Evolutionary conservation across 2,113 vertebrate genomes (phyloP), one percentile per base, ranked within the genome.

Genomic region (Microtus oregoni): DNA sequence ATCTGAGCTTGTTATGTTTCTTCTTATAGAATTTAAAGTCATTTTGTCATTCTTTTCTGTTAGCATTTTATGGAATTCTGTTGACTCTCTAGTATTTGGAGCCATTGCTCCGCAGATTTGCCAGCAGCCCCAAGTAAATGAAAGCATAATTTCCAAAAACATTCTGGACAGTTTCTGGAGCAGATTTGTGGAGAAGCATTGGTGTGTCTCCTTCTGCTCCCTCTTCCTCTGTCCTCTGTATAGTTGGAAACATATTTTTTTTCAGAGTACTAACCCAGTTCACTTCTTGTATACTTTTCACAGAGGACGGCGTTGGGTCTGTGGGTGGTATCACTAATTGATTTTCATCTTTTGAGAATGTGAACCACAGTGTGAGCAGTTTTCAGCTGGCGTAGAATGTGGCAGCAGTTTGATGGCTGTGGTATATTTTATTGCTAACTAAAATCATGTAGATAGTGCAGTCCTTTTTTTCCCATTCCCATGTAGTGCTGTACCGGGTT

Each of bases 381-480:
- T 96, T 95, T 86, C 24, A 92, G 11, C 47, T 38, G 50, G 55
- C 61, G 76, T n/a, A 63, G 75, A 91, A 58, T 61, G 61, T 77
- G 90, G 38, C 70, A 32, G 90, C 28, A 14, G 28, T 86, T 87
- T 91, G 77, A 76, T 89, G 77, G 75, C 58, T 88, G 93, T 89
- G 78, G 93, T 95, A 55, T 89, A 65, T 96, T 96, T 97, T 96
- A 68, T 89, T 86, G 44, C 73, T 63, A 50, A 88, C 89, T 87
- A 91, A 89, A 94, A 68, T 92, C 32, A 22, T 44, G 73, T 73
- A 47, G 44, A 17, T 77, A 41, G 38, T 44, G 8, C 91, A 61
- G 20, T 75, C 89, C 86, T n/a, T 86, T 78, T 91, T 77, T 41
- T 78, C 28, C 38, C 30, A 0, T 44, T 90, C 47, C 12, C 41